Base-by-base conservation (phyloP, 2,113 vertebrate species). In the Motacilla alba region DNA sequence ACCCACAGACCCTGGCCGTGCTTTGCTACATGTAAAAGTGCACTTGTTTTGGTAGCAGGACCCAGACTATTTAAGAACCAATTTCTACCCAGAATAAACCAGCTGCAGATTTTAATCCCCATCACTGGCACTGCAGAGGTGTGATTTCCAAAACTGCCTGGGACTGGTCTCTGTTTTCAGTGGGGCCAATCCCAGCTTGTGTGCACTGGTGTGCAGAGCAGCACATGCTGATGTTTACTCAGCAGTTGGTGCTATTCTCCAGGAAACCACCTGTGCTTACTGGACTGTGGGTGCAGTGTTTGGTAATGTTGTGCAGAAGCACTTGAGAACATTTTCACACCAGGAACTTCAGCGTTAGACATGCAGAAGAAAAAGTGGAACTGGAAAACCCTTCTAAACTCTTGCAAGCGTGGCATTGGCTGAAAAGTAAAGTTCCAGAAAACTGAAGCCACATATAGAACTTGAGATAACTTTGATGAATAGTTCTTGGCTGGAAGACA, bases 401-500 rank as follows among this genome's bases (percentile, higher is more conserved):
- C 63, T 39, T 69, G 47, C 17, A 60, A 74, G 43, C 16, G 23
- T 4, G n/a, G 41, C 33, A 59, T 70, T 90, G 33, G 33, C 60
- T 81, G 72, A 69, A 94, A 88, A 93, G 30, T 47, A 59, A 94
- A 77, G 67, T 74, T 86, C 39, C 63, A 92, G 92, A 83, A 88
- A 90, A 88, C 23, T 9, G n/a, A 47, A 88, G 64, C 27, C 67
- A 31, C 49, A 26, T 47, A 39, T 14, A 92, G 89, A 63, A 78
- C 52, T 89, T 74, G 55, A 92, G 83, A 86, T 81, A 87, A 75
- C 89, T 95, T 77, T 33, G 74, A 89, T 60, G 47, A 83, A 83
- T 23, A 60, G 59, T 24, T 92, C 80, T 90, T 96, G 93, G 89
- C 89, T 78, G 52, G 47, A 63, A 86, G 39, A 93, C 86, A 90